Evolutionary conservation across 2,888 invertebrate genomes (phyloP).

Genomic region (Harmothoe impar): DNA sequence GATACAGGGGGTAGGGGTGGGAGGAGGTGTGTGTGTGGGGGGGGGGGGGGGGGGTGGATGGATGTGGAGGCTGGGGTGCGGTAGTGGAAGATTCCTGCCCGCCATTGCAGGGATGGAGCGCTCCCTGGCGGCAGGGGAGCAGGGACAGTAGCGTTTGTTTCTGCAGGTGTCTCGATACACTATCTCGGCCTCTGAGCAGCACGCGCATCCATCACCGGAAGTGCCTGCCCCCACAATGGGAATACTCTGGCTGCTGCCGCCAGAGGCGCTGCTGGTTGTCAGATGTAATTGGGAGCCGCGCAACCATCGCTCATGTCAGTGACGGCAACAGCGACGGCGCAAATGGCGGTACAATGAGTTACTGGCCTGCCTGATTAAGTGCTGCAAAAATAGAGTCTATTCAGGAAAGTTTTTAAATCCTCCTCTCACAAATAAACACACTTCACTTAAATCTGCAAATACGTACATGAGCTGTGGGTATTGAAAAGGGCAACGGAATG

Average conservation of each 20-base stretch:
- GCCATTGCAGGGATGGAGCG: background rate
- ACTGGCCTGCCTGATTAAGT: conserved; percentile 10
- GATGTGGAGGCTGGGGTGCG: background rate
- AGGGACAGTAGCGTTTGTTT: conserved; percentile 50
- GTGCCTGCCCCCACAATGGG: conserved; percentile 18
- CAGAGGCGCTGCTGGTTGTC: conserved; percentile 43
- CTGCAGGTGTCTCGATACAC: conserved; percentile 62
- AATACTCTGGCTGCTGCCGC: conserved; percentile 53
- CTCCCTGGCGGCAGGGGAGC: background rate
- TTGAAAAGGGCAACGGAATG: background rate
- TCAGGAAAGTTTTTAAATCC: background rate
- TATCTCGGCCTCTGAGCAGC: conserved; percentile 50
- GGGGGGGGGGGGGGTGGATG: background rate
- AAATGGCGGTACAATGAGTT: background rate
- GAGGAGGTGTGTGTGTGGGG: background rate
- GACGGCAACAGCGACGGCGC: conserved; percentile 56
- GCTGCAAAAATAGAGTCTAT: conserved; percentile 12
- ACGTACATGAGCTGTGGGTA: background rate
- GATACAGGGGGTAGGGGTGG: background rate
- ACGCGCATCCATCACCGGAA: conserved; percentile 41
- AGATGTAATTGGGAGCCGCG: conserved; percentile 25
- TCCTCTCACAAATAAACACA: conserved; percentile 7
- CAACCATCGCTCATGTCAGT: conserved; percentile 25
- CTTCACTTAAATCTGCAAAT: background rate
- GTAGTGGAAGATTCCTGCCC: background rate